Evolutionary conservation across 2,797 vertebrate species (phyloP).

Genomic region (Tinamus major): DNA sequence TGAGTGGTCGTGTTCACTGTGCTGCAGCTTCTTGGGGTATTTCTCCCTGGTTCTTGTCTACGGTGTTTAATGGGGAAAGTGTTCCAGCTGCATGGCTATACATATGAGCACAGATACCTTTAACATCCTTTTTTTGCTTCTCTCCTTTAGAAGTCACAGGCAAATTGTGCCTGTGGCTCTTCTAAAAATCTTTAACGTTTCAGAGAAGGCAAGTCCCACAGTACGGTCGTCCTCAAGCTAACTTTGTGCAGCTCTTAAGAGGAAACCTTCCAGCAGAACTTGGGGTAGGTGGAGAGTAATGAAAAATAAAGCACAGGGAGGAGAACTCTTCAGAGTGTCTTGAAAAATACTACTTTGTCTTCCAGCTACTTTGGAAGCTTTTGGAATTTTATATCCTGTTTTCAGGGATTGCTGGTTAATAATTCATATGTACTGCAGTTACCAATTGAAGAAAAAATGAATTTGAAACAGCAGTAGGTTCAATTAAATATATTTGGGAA

Average conservation of each 20-base stretch:
- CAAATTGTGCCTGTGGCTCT: conserved; percentile 6
- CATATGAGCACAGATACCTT: fast-evolving
- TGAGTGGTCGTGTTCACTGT: background rate
- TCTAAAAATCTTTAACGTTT: conserved; percentile 16
- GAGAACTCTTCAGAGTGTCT: background rate
- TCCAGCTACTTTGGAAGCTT: conserved; percentile 39
- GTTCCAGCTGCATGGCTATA: background rate
- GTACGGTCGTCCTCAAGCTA: background rate
- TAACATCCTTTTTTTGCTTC: background rate
- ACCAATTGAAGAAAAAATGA: conserved; percentile 76
- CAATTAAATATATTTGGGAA: conserved; percentile 77
- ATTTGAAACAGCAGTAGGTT: conserved; percentile 69
- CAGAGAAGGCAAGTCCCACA: background rate
- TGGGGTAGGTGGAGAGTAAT: background rate
- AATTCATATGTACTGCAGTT: conserved; percentile 72
- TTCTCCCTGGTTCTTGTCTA: background rate
- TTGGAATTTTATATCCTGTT: conserved; percentile 54
- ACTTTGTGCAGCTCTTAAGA: conserved; percentile 16
- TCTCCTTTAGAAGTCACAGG: background rate
- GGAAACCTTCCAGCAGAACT: conserved; percentile 46
- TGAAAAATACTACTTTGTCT: conserved; percentile 13
- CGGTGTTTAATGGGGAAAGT: background rate
- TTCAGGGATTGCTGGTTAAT: conserved; percentile 73
- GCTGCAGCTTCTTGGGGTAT: background rate
- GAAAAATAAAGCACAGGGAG: background rate